Conservation (phyloP, 2,113 vertebrate species). For the Vulpes vulpes region DNA sequence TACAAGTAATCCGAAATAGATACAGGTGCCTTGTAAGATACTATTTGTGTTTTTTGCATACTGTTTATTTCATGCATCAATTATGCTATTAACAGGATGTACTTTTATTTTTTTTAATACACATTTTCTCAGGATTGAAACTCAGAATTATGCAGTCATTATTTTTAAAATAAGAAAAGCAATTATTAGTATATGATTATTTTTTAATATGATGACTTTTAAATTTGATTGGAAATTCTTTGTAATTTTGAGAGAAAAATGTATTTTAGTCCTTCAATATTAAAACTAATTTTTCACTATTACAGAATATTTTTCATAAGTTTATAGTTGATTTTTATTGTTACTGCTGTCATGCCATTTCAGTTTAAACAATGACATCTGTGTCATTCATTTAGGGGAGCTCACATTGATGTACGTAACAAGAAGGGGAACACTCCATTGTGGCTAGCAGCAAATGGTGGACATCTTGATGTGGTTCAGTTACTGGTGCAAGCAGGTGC, state of each 20-base stretch:
- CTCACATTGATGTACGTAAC: conserved; percentile 99
- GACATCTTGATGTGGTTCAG: conserved; percentile 98
- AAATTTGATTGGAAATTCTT: conserved; percentile 3
- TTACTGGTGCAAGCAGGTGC: conserved; percentile 97
- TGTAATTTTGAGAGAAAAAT: conserved; percentile 18
- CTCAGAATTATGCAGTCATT: neutral
- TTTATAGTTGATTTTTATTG: conserved; percentile 29
- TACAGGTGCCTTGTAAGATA: neutral
- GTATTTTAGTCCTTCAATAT: neutral
- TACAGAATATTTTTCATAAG: conserved; percentile 6
- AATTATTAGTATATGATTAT: neutral
- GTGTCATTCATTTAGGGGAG: conserved; percentile 90
- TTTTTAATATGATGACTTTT: neutral
- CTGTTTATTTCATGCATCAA: neutral
- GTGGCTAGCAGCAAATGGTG: conserved; percentile 98
- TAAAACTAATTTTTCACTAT: neutral
- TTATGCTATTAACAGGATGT: neutral
- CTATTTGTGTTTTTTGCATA: neutral
- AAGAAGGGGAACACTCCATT: conserved; percentile 99
- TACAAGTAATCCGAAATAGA: neutral
- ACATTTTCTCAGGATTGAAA: conserved; percentile 27
- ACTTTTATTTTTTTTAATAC: neutral
- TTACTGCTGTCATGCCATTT: conserved; percentile 1
- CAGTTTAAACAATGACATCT: conserved; percentile 39
- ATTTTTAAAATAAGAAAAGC: conserved; percentile 10